Percentiles rank a stretch among this genome's conserved stretches.
phyloP scores from a whole-genome alignment of 2,888 invertebrate genomes.

The Notodonta ziczac region DNA sequence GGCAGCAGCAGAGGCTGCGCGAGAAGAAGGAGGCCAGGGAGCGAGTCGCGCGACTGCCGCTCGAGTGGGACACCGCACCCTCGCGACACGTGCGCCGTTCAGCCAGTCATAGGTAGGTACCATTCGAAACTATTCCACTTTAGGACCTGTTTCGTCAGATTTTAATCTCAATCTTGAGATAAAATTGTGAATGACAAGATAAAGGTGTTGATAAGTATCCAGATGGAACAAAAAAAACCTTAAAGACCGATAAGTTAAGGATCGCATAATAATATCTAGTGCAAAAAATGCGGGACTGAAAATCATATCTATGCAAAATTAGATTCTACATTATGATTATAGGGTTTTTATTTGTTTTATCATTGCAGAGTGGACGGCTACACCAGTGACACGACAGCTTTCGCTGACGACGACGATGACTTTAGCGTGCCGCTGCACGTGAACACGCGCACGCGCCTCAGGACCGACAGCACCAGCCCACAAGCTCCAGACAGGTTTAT shows the following conservation, averaged over 20 bases:
- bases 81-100: constrained; percentile 78
- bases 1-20: constrained; percentile 92
- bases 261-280: too few species aligned
- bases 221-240: too few species aligned
- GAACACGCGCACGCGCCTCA: constrained; percentile 81
- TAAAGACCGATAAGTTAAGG: too few species aligned
- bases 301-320: not conserved
- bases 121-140: not conserved
- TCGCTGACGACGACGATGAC: constrained; percentile 90
- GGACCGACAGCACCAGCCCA: constrained; percentile 74
- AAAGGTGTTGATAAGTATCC: not conserved
- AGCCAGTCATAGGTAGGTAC: constrained; percentile 75
- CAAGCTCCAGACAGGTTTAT: constrained; percentile 71
- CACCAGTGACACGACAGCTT: constrained; percentile 91
- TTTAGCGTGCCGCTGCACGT: constrained; percentile 89
- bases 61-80: constrained; percentile 85
- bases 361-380: constrained; percentile 88
- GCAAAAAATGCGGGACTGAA: too few species aligned
- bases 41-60: constrained; percentile 88
- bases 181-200: not conserved
- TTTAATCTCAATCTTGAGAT: not conserved
- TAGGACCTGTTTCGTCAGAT: not conserved
- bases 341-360: not conserved
- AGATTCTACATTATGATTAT: not conserved
- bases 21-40: constrained; percentile 90